A percentile compares a stretch with the other conserved stretches of the same genome.
These are phyloP conservation scores for Abramis brama DNA, from an alignment of 2,113 vertebrate genomes.

Conservation along the genomic window DNA sequence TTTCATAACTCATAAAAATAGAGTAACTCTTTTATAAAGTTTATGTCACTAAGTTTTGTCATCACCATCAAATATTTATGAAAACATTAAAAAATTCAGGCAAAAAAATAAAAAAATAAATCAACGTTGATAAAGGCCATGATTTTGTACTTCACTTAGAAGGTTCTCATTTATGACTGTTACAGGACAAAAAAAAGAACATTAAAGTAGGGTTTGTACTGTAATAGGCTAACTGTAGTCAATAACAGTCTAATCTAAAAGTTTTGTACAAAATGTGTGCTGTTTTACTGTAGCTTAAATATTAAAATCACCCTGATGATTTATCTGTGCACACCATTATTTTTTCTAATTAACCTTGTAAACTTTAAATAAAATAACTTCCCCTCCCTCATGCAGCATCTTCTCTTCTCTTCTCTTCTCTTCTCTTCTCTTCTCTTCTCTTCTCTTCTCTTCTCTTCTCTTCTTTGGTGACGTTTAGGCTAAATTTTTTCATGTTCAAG, in stretches of 20 bases:
- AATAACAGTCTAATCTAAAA: neutral
- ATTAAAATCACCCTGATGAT: too few species aligned
- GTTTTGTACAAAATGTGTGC: neutral
- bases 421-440: too few species aligned
- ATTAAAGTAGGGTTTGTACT: neutral
- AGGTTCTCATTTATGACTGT: neutral
- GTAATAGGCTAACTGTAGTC: neutral
- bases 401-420: too few species aligned
- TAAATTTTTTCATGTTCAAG: too few species aligned
- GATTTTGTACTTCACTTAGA: neutral
- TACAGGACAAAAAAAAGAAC: neutral
- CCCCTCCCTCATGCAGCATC: too few species aligned
- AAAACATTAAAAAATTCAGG: neutral
- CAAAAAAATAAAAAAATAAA: neutral
- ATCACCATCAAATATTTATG: neutral
- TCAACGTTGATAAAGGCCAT: neutral
- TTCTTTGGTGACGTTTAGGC: too few species aligned
- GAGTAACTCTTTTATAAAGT: neutral
- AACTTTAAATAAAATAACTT: too few species aligned
- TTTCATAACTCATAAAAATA: too few species aligned
- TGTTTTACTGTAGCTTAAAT: neutral
- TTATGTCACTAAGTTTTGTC: neutral
- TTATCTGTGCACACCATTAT: too few species aligned
- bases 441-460: too few species aligned
- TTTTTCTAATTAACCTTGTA: too few species aligned